phyloP scores from a whole-genome alignment of 2,797 vertebrate species.

The Heteromormyrus szaboi region DNA sequence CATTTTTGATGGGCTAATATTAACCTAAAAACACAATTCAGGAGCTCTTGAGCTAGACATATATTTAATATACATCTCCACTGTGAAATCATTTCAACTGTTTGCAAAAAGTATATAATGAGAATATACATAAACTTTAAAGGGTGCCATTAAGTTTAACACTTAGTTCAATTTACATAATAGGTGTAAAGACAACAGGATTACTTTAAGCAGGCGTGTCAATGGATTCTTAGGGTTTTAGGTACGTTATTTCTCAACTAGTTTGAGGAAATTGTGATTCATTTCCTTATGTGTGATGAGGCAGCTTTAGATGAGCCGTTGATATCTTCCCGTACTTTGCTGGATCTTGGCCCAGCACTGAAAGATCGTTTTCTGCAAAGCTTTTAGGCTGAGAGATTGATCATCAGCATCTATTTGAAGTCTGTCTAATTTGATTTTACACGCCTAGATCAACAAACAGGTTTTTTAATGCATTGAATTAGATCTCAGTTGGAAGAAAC shows the following conservation, averaged over 20 bases:
- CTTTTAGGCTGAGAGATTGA: conserved; percentile 30
- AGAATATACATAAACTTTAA: conserved; percentile 26
- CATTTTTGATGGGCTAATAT: neutral
- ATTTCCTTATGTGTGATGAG: conserved; percentile 4
- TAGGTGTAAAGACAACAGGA: conserved; percentile 25
- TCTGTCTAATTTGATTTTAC: neutral
- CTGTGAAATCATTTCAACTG: neutral
- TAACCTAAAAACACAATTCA: neutral
- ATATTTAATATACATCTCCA: neutral
- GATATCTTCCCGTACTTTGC: conserved; percentile 39
- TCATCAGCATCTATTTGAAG: conserved; percentile 19
- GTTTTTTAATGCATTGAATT: neutral
- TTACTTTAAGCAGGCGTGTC: conserved; percentile 44
- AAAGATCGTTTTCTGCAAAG: conserved; percentile 51
- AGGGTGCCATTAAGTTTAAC: conserved; percentile 18
- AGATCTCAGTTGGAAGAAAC: neutral
- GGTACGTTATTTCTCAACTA: conserved; percentile 31
- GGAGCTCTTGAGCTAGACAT: neutral
- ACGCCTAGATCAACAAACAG: neutral
- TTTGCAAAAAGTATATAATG: neutral
- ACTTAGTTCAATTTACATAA: conserved; percentile 28
- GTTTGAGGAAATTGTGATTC: conserved; percentile 31
- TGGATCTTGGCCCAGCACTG: conserved; percentile 49
- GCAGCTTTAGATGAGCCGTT: conserved; percentile 26
- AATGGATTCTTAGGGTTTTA: conserved; percentile 23